Base-by-base conservation (phyloP, 2,113 vertebrate genomes). In the Anseranas semipalmata region DNA sequence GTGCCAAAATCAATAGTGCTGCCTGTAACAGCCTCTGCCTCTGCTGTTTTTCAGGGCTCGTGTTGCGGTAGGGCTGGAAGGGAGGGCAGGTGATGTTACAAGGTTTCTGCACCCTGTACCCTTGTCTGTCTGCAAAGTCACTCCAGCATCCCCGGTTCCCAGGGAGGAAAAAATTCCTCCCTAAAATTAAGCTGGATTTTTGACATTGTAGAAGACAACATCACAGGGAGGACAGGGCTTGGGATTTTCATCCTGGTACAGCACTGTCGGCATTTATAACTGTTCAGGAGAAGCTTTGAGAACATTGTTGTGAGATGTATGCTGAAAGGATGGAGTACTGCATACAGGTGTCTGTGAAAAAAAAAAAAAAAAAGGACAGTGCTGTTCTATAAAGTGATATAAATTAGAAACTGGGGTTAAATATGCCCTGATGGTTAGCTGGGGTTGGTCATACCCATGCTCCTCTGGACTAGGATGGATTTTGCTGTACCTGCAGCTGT, bases 181-280 rank as follows among this genome's bases (percentile, higher is more conserved):
- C 37, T 37, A 55, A 71, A 75, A 41, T 79, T 2, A 70, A 45
- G 39, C 43, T 58, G 25, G 20, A 56, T 19, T 77, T 79, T 56
- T 58, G 41, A 50, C 56, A 62, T 28, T 20, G 30, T 59, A 62
- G 65, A 68, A 58, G 43, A 25, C n/a, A 43, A 15, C 24, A 35
- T 37, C 22, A 39, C 15, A 33, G 45, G 70, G 50, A 63, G 8
- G 56, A 4, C 25, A n/a, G 21, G 22, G 52, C 9, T 6, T 45
- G 52, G 56, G 28, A 30, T 45, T 55, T 45, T 48, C 20, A 16
- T n/a, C 20, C 60, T 55, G 25, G 24, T 55, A 22, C 28, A 46
- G 2, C 2, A 3, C 8, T 48, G 19, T 19, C 18, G 27, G 9
- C 6, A 12, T 8, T 5, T 63, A 4, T 39, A 48, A 53, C 10